Conservation (phyloP, 2,797 vertebrate species). For the Gorsachius magnificus region DNA sequence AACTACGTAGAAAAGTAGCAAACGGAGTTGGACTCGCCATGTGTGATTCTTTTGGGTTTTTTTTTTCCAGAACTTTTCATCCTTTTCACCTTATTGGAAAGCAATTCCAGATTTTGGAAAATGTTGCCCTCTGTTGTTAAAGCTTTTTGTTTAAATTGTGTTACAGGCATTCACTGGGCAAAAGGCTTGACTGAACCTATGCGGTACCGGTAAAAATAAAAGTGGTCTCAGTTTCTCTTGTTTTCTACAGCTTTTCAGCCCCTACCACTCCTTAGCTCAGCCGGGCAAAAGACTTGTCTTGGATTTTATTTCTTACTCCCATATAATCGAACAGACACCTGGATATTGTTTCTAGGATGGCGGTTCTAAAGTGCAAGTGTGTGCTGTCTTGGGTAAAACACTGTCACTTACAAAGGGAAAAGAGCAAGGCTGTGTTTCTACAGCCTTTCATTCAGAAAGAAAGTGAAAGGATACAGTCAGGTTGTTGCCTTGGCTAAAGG, state of each 20-base stretch:
- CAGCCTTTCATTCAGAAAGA: not conserved
- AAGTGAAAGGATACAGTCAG: not conserved
- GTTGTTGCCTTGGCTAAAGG: not conserved
- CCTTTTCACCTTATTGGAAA: not conserved
- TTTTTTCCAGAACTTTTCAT: fast-evolving
- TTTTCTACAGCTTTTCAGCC: not conserved
- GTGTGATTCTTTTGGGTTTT: not conserved
- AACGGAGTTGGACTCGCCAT: not conserved
- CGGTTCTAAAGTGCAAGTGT: not conserved
- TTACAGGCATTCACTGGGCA: not conserved
- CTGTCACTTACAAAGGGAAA: not conserved
- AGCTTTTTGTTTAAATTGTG: not conserved
- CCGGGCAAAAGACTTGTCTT: not conserved
- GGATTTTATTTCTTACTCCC: not conserved
- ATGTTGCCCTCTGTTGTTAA: not conserved
- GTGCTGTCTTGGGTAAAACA: not conserved
- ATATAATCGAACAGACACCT: not conserved
- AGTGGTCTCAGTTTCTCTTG: not conserved
- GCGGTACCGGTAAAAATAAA: not conserved
- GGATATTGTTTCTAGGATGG: not conserved
- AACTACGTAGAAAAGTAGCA: not conserved
- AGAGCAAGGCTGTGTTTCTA: not conserved
- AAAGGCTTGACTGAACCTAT: not conserved
- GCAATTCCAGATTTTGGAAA: not conserved
- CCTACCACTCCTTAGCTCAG: not conserved